Evolutionary conservation across 2,113 vertebrate genomes (phyloP).

Genomic region (Chaetorhynchus papuensis): DNA sequence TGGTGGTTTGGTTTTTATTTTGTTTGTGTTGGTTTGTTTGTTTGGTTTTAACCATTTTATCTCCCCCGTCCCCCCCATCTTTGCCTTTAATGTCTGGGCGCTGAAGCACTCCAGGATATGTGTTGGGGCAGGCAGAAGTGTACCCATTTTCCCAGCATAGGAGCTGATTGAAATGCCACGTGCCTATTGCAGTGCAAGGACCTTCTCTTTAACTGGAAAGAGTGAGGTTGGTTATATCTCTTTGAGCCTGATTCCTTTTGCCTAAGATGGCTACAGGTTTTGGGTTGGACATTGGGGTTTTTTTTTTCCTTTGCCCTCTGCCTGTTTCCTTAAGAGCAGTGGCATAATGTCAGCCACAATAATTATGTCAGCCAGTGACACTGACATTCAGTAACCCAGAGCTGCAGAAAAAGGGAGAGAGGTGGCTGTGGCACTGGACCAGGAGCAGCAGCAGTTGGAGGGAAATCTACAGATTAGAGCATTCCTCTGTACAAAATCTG

Average conservation of each 20-base stretch:
- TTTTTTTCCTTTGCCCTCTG: not conserved
- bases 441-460: not conserved
- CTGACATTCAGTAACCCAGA: conserved; percentile 58
- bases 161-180: not conserved
- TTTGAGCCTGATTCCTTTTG: not conserved
- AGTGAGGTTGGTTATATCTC: not conserved
- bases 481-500: not conserved
- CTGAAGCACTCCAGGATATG: not conserved
- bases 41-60: not conserved
- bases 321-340: conserved; percentile 21
- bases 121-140: not conserved
- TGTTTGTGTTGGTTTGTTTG: not conserved
- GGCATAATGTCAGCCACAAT: conserved; percentile 55
- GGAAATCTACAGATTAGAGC: not conserved
- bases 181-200: not conserved
- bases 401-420: not conserved
- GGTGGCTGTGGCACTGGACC: not conserved
- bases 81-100: not conserved
- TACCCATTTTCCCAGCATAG: not conserved
- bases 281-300: not conserved
- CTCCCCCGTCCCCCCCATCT: not conserved
- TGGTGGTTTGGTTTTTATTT: not conserved
- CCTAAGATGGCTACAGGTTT: not conserved
- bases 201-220: not conserved
- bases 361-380: conserved; percentile 57